phyloP scores from a whole-genome alignment of 2,888 invertebrate genomes.

The Imbricaverruca yamaguchii region DNA sequence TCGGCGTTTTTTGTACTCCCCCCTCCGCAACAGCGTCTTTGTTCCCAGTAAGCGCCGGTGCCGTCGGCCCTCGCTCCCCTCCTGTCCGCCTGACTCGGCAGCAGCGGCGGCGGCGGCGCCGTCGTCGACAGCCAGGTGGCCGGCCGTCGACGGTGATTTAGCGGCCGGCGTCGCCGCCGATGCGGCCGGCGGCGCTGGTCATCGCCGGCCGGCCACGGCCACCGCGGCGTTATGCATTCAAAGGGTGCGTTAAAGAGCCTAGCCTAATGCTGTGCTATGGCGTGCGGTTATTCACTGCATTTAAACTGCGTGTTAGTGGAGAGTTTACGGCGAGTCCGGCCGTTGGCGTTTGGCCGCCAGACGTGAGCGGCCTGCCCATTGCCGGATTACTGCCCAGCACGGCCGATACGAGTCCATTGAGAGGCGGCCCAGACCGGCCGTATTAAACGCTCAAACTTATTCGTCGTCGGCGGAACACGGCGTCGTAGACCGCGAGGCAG shows the following conservation, averaged over 20 bases:
- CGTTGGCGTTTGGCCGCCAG: not conserved
- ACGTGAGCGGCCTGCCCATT: slow-evolving; percentile 12
- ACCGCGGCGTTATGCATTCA: slow-evolving; percentile 8
- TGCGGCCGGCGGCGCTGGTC: not conserved
- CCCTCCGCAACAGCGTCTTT: too few species aligned
- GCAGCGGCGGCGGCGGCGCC: too few species aligned
- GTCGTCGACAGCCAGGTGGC: too few species aligned
- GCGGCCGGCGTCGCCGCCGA: too few species aligned
- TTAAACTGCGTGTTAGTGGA: slow-evolving; percentile 21
- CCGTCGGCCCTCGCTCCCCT: too few species aligned
- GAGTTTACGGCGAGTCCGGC: not conserved
- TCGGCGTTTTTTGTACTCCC: too few species aligned
- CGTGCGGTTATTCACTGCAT: slow-evolving; percentile 20
- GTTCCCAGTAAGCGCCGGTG: too few species aligned
- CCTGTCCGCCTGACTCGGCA: too few species aligned
- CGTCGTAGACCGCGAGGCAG: not conserved
- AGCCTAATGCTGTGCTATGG: slow-evolving; percentile 20
- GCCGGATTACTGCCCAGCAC: not conserved
- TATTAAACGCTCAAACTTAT: not conserved
- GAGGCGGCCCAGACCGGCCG: not conserved
- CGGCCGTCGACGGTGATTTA: too few species aligned
- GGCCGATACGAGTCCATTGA: not conserved
- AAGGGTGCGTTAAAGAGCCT: slow-evolving; percentile 19
- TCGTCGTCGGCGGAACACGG: not conserved
- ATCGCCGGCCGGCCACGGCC: not conserved